Conservation (phyloP, 64 coral and sea anemone species). For the Orbicella faveolata region DNA sequence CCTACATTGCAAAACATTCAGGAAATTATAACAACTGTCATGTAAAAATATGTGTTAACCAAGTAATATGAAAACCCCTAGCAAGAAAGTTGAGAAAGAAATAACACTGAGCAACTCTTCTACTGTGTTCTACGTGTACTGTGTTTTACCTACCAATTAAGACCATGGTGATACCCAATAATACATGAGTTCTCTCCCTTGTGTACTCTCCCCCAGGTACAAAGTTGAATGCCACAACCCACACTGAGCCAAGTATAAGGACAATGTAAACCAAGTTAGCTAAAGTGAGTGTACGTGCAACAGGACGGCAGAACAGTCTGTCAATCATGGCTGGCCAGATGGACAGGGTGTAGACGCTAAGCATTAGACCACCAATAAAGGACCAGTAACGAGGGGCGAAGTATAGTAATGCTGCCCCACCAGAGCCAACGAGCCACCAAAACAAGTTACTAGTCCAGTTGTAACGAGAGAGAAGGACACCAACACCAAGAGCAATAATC, state of each 20-base stretch:
- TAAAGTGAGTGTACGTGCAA: constrained; percentile 55
- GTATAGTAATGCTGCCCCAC: constrained; percentile 79
- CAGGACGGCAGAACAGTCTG: constrained; percentile 80
- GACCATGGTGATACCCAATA: constrained; percentile 75
- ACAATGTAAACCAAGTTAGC: constrained; percentile 81
- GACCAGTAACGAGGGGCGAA: constrained; percentile 71
- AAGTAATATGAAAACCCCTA: background rate
- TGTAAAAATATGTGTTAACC: too few species aligned
- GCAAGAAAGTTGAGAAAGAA: background rate
- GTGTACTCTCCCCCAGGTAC: constrained; percentile 93
- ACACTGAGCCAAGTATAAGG: constrained; percentile 83
- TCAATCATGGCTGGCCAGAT: constrained; percentile 97
- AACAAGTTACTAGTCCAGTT: constrained; percentile 66
- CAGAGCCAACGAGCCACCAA: constrained; percentile 79
- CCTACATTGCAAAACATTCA: too few species aligned
- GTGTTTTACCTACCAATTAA: constrained; percentile 69
- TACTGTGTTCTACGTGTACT: background rate
- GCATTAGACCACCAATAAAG: constrained; percentile 69
- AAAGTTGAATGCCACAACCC: constrained; percentile 97
- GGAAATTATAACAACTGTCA: too few species aligned
- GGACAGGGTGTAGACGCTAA: constrained; percentile 83
- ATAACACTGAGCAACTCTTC: background rate
- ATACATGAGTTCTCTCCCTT: constrained; percentile 82
- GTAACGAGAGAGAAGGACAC: constrained; percentile 70
- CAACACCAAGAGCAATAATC: constrained; percentile 60